Conservation (phyloP, 2,888 invertebrate genomes). For the Taphrorychus bicolor region DNA sequence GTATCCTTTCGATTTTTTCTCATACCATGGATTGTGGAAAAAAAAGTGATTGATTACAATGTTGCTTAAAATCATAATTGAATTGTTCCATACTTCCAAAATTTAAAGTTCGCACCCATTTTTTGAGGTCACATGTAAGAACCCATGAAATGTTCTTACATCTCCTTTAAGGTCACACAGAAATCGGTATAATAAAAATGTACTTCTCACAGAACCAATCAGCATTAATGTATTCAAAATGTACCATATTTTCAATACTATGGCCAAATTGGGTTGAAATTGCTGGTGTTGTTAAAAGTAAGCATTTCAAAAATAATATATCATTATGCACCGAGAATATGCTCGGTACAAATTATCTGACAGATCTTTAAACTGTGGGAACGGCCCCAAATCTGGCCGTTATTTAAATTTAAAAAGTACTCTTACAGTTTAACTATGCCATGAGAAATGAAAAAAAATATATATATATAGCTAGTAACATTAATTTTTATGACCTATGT, state of each 20-base stretch:
- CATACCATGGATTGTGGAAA: slow-evolving; percentile 1
- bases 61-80: background rate
- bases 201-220: slow-evolving; percentile 4
- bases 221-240: slow-evolving; percentile 6
- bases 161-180: background rate
- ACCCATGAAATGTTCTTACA: background rate
- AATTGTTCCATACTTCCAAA: background rate
- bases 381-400: slow-evolving; percentile 31
- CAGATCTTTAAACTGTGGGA: slow-evolving; percentile 39
- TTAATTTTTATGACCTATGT: slow-evolving; percentile 31
- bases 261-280: slow-evolving; percentile 28
- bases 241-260: slow-evolving; percentile 19
- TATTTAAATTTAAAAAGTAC: slow-evolving; percentile 38
- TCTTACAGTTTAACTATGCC: slow-evolving; percentile 25
- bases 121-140: background rate
- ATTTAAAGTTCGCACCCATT: no score
- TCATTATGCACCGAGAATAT: slow-evolving; percentile 36
- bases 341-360: slow-evolving; percentile 36
- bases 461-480: slow-evolving; percentile 25
- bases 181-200: slow-evolving; percentile 5
- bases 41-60: slow-evolving; percentile 5
- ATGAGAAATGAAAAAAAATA: slow-evolving; percentile 33
- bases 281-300: slow-evolving; percentile 24
- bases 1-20: slow-evolving; percentile 13
- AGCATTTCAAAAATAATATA: slow-evolving; percentile 37